phyloP scores from a whole-genome alignment of 2,888 invertebrate species.

The Zygothrica quintamaculata region DNA sequence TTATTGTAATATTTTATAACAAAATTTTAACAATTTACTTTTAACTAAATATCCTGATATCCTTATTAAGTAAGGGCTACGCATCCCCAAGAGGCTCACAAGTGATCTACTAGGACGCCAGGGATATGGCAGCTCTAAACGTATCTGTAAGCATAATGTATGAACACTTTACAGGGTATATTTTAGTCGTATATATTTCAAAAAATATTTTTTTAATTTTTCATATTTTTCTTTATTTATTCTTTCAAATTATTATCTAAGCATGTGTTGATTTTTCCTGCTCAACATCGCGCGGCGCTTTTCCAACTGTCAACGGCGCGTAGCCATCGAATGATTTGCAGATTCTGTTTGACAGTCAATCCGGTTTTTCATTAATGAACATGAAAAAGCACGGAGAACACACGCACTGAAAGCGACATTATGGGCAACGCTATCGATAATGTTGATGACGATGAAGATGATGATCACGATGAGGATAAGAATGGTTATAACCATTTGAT shows the following conservation, averaged over 20 bases:
- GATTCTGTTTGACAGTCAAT: constrained; percentile 75
- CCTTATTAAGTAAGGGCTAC: too few species aligned
- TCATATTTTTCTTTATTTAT: constrained; percentile 38
- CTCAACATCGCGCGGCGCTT: constrained; percentile 57
- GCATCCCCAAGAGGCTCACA: too few species aligned
- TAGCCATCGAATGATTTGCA: constrained; percentile 75
- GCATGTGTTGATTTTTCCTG: constrained; percentile 80
- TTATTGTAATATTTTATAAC: neutral
- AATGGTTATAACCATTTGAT: constrained; percentile 54
- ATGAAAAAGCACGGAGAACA: constrained; percentile 54
- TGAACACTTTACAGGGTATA: constrained; percentile 30
- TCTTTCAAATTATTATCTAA: constrained; percentile 71
- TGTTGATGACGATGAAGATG: constrained; percentile 20
- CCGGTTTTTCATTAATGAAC: constrained; percentile 82
- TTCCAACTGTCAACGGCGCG: constrained; percentile 76
- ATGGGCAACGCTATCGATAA: neutral
- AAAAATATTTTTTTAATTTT: neutral
- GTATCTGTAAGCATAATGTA: too few species aligned
- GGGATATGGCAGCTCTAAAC: too few species aligned
- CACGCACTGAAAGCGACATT: constrained; percentile 55
- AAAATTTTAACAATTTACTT: neutral
- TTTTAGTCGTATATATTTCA: neutral
- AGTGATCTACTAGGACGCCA: too few species aligned
- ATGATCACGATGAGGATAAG: constrained; percentile 34
- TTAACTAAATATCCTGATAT: neutral